Evolutionary conservation across 2,888 invertebrate species (phyloP), one percentile per base, ranked within the genome.

Genomic region (Mamestra brassicae): DNA sequence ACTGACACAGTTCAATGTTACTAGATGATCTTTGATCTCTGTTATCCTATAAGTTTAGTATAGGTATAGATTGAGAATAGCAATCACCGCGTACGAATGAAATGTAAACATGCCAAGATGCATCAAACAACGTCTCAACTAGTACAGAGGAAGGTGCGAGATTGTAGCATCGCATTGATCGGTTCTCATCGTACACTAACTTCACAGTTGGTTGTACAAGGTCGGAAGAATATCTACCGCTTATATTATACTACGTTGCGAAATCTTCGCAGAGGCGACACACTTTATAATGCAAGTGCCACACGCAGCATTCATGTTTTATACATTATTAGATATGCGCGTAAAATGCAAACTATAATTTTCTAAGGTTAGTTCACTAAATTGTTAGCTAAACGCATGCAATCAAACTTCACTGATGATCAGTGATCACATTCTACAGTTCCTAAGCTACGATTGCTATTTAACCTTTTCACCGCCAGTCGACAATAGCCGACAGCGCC

Each of bases 401-500:
- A 80, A 63, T 70, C 84, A 82, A 80, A 82, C 69, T 67, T 75
- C 69, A 83, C 71, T 83, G 71, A 71, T 83, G 71, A 71, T 82
- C 69, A 78, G 26, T 57, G 78, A 70, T 71, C 62, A 75, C 66
- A 82, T 66, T 82, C 74, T 80, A 84, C 62, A 47, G 61, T 67
- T 74, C 71, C 70, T 61, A 70, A 64, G 60, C 57, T 57, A 69
- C 65, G 73, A 80, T 58, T 71, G 71, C 69, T 81, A 75, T 81
- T 82, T 82, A 82, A 82, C 81, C 81, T 82, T 82, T 82, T 82
- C 81, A 82, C 81, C 81, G 81, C 81, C 63, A 84, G 75, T 82
- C 81, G 81, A 84, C 81, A 84, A 75, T 80, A 80, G 81, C 84
- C 80, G 80, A 82, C 81, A 84, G 75, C 84, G 84, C 81, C 81